These are phyloP conservation scores for Echinops telfairi DNA, from an alignment of 2,113 vertebrate genomes.

Conservation along the genomic window DNA sequence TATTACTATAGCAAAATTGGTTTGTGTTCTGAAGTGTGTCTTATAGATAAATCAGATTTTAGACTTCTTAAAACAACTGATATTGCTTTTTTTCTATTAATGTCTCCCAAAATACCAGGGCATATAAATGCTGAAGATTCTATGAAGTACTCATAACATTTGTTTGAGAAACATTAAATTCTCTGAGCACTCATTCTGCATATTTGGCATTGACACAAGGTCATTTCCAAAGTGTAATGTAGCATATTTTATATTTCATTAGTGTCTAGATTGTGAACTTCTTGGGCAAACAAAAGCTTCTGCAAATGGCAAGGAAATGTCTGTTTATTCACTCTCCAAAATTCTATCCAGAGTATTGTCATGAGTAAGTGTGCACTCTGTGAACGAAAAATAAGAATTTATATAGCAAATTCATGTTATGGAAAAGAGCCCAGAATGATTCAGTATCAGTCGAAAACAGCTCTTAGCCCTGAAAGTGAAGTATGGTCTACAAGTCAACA, in stretches of 20 bases:
- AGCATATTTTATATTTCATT: not conserved
- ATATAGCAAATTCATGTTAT: conserved; percentile 45
- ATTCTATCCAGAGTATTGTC: conserved; percentile 29
- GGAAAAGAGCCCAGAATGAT: conserved; percentile 51
- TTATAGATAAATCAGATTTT: conserved; percentile 91
- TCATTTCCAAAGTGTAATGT: conserved; percentile 40
- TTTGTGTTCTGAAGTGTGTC: conserved; percentile 96
- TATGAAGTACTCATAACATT: conserved; percentile 55
- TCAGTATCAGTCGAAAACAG: conserved; percentile 48
- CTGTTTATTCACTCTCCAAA: conserved; percentile 56
- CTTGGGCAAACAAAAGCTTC: conserved; percentile 43
- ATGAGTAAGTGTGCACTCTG: not conserved
- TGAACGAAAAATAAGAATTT: conserved; percentile 58
- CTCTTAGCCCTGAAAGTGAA: conserved; percentile 2
- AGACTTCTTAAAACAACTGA: conserved; percentile 86
- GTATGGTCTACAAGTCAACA: conserved; percentile 65
- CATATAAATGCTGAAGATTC: conserved; percentile 43
- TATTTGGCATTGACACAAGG: conserved; percentile 58
- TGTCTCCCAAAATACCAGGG: conserved; percentile 76
- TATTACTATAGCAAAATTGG: conserved; percentile 96
- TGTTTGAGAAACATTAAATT: conserved; percentile 53
- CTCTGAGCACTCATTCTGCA: conserved; percentile 38
- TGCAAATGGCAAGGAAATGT: conserved; percentile 56
- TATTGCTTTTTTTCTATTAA: conserved; percentile 84
- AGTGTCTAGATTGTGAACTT: conserved; percentile 32